These are phyloP conservation scores for Drepana arcuata DNA, from an alignment of 1,140 invertebrate genomes.

Conservation along the genomic window DNA sequence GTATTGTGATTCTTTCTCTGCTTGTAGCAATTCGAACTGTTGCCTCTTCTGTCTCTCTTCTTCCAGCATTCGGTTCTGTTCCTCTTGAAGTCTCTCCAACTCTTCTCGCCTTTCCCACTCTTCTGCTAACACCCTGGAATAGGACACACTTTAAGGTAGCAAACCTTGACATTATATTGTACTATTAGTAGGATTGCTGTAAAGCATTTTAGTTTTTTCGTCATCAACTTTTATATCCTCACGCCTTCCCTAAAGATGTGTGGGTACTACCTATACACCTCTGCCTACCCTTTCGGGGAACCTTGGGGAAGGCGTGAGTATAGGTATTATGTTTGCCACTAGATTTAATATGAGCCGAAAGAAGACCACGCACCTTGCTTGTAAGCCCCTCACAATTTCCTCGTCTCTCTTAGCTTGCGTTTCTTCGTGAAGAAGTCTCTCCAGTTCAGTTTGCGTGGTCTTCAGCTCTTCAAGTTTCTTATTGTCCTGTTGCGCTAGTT, in stretches of 20 bases:
- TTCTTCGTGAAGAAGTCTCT: conserved; percentile 82
- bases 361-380: conserved; percentile 75
- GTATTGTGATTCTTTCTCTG: conserved; percentile 80
- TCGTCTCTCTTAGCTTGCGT: conserved; percentile 87
- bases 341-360: neutral
- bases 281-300: too few relatives aligned
- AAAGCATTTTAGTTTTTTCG: too few relatives aligned
- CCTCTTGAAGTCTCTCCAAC: conserved; percentile 82
- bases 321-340: neutral
- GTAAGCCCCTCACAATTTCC: conserved; percentile 83
- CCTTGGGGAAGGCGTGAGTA: neutral
- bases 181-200: too few relatives aligned
- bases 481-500: conserved; percentile 79
- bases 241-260: too few relatives aligned
- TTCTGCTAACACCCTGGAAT: conserved; percentile 80
- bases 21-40: conserved; percentile 80
- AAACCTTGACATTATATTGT: too few relatives aligned
- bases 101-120: conserved; percentile 88
- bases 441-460: conserved; percentile 76
- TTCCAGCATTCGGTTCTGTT: conserved; percentile 81
- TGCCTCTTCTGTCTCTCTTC: conserved; percentile 81
- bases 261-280: too few relatives aligned
- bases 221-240: too few relatives aligned
- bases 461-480: conserved; percentile 81
- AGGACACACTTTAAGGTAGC: too few relatives aligned